Evolutionary conservation across 2,888 invertebrate species (phyloP).

Genomic region (Sycophila texana): DNA sequence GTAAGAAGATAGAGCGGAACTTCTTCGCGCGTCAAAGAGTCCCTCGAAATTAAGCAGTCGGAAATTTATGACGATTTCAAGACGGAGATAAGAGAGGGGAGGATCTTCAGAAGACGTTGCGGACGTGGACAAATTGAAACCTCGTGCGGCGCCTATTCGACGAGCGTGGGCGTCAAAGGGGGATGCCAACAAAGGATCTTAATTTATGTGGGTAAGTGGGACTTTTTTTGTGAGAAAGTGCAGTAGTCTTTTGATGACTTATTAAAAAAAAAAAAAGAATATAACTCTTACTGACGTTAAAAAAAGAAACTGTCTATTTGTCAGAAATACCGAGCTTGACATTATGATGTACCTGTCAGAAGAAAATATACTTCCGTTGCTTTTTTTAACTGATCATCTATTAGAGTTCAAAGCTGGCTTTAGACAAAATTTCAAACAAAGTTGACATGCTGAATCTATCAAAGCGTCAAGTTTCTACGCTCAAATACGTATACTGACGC

Average conservation of each 20-base stretch:
- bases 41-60: conserved; percentile 52
- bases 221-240: background rate
- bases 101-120: background rate
- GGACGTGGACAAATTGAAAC: conserved; percentile 53
- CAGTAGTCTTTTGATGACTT: too few species aligned
- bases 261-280: too few species aligned
- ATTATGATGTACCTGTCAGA: too few species aligned
- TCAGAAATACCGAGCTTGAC: too few species aligned
- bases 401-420: background rate
- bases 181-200: background rate
- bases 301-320: too few species aligned
- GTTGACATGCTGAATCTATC: too few species aligned
- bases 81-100: conserved; percentile 2
- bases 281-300: too few species aligned
- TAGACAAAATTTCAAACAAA: background rate
- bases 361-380: too few species aligned
- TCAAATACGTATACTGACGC: too few species aligned
- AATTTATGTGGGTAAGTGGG: background rate
- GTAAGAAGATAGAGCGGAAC: background rate
- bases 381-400: too few species aligned
- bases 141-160: conserved; percentile 12
- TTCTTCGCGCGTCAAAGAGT: background rate
- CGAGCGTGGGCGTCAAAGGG: background rate
- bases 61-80: conserved; percentile 51
- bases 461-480: too few species aligned